Evolutionary conservation across 2,888 invertebrate species (phyloP).

Genomic region (Meta bourneti): DNA sequence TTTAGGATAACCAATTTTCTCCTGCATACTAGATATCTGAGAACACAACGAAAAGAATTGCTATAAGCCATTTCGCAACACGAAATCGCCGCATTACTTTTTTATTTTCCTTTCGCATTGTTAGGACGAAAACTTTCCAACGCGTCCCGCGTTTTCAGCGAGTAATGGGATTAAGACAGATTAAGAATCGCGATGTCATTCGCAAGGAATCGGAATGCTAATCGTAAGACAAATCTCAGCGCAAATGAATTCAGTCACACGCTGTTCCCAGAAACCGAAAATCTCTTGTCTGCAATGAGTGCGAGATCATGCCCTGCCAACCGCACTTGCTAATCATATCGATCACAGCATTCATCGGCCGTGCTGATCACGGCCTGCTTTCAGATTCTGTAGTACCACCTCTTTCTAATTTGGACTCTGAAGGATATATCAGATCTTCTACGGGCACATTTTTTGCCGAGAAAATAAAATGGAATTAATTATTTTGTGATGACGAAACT

Average conservation of each 20-base stretch:
- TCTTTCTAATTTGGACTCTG: conserved; percentile 8
- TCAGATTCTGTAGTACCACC: not conserved
- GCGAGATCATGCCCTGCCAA: not conserved
- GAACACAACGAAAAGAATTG: too few relatives aligned
- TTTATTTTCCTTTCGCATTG: too few relatives aligned
- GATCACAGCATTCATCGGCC: not conserved
- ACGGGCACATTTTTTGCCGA: too few relatives aligned
- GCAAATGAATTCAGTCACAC: not conserved
- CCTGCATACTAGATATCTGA: too few relatives aligned
- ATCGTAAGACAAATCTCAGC: not conserved
- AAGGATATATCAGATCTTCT: too few relatives aligned
- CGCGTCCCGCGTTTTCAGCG: not conserved
- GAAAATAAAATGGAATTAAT: too few relatives aligned
- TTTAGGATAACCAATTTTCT: too few relatives aligned
- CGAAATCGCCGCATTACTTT: too few relatives aligned
- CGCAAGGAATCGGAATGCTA: too few relatives aligned
- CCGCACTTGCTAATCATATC: conserved; percentile 6
- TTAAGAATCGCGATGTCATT: not conserved
- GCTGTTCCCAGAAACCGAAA: not conserved
- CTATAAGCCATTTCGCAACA: too few relatives aligned
- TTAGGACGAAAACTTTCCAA: not conserved
- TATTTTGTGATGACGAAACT: too few relatives aligned
- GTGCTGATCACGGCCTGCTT: not conserved
- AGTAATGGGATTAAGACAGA: not conserved
- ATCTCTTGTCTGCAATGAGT: not conserved